These are phyloP conservation scores for Borostomias antarcticus DNA, from an alignment of 2,797 vertebrate genomes.

Conservation along the genomic window DNA sequence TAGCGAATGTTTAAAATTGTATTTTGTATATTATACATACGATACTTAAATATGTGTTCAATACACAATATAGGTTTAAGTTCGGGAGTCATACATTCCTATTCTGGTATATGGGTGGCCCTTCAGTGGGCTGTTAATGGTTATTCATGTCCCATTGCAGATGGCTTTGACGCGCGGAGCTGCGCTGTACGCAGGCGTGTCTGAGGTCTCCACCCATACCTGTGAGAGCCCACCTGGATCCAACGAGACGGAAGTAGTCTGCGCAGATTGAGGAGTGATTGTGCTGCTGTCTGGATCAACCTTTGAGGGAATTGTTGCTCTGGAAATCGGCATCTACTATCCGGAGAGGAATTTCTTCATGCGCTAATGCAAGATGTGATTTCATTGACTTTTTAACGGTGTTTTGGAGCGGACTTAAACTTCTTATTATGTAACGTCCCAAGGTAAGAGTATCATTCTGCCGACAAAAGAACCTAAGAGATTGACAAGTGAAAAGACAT, in stretches of 20 bases:
- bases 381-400: not conserved
- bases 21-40: no score
- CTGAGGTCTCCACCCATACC: slow-evolving; percentile 69
- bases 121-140: not conserved
- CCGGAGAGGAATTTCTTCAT: not conserved
- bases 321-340: slow-evolving; percentile 13
- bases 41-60: no score
- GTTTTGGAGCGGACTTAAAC: not conserved
- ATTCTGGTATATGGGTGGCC: not conserved
- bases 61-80: no score
- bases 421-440: slow-evolving; percentile 11
- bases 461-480: not conserved
- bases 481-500: not conserved
- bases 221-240: slow-evolving; percentile 81
- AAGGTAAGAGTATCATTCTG: not conserved
- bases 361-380: not conserved
- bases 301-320: no score
- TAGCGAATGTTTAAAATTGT: no score
- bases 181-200: slow-evolving; percentile 69
- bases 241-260: slow-evolving; percentile 81
- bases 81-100: not conserved
- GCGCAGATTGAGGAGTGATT: slow-evolving; percentile 22
- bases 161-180: slow-evolving; percentile 31
- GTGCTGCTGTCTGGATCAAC: not conserved
- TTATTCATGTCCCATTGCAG: not conserved